Conservation (phyloP, 2,888 invertebrate species). For the Heliconius hortense region DNA sequence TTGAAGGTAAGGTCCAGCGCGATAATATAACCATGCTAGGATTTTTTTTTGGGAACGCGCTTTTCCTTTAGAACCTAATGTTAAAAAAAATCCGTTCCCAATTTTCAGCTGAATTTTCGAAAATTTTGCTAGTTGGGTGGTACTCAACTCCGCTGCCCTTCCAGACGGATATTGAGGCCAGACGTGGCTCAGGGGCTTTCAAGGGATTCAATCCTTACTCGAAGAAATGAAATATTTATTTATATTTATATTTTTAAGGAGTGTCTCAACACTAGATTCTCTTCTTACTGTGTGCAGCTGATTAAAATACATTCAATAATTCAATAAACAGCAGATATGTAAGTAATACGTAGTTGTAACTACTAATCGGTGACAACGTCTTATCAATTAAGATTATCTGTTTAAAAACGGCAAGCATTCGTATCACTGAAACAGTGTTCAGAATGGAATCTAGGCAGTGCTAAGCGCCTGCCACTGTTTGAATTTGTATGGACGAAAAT, state of each 20-base stretch:
- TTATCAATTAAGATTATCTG: conserved; percentile 78
- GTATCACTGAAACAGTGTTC: conserved; percentile 69
- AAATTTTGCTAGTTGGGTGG: background rate
- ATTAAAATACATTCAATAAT: background rate
- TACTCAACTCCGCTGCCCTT: background rate
- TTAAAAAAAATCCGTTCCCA: background rate
- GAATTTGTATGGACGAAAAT: conserved; percentile 31
- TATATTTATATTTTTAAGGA: too few species aligned
- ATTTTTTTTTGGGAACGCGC: too few species aligned
- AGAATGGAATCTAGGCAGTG: conserved; percentile 54
- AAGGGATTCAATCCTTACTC: too few species aligned
- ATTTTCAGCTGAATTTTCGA: background rate
- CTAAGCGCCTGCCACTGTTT: conserved; percentile 44
- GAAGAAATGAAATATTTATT: too few species aligned
- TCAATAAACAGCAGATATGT: conserved; percentile 1
- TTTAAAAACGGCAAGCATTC: conserved; percentile 70
- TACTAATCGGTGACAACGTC: conserved; percentile 65
- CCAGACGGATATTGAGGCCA: too few species aligned
- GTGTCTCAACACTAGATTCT: too few species aligned
- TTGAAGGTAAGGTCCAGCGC: background rate
- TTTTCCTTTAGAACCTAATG: background rate
- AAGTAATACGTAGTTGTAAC: conserved; percentile 55
- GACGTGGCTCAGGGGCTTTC: too few species aligned
- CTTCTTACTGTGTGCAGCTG: too few species aligned
- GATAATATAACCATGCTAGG: too few species aligned